A percentile compares a stretch with the other conserved stretches of the same genome.
These are phyloP conservation scores for Mythimna pallens DNA, from an alignment of 2,888 invertebrate species.

Conservation along the genomic window DNA sequence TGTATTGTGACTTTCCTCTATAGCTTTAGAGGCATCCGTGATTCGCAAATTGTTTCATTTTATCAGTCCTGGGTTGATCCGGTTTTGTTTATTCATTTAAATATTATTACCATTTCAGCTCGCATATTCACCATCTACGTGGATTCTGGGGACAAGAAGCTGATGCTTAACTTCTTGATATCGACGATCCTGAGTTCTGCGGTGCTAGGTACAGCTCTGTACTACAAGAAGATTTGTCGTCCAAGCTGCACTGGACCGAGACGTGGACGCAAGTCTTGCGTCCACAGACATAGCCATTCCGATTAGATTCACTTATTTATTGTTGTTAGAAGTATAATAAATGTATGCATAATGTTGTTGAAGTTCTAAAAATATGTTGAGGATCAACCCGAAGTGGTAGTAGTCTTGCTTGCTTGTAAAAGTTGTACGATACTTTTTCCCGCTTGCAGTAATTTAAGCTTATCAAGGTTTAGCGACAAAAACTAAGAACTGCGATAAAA, in stretches of 20 bases:
- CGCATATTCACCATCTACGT: slow-evolving; percentile 95
- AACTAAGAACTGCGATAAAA: neutral
- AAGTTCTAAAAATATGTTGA: neutral
- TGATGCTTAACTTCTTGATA: slow-evolving; percentile 94
- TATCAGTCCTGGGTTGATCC: no score
- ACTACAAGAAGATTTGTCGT: slow-evolving; percentile 89
- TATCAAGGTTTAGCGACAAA: neutral
- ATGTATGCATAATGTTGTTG: neutral
- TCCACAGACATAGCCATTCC: slow-evolving; percentile 57
- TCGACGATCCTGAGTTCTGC: slow-evolving; percentile 93
- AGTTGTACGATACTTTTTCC: neutral
- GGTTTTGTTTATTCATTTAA: no score
- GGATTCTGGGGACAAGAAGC: slow-evolving; percentile 94
- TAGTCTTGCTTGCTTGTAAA: neutral
- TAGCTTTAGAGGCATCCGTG: no score
- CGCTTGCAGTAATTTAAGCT: neutral
- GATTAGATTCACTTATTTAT: slow-evolving; percentile 55
- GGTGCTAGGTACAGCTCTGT: slow-evolving; percentile 93
- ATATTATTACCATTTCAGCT: slow-evolving; percentile 88
- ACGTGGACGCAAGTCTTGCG: slow-evolving; percentile 45
- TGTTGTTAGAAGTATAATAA: neutral
- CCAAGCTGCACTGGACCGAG: neutral
- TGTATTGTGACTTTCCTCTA: no score
- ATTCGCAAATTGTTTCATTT: no score
- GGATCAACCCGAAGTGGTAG: neutral